Evolutionary conservation across 2,888 invertebrate species (phyloP), one percentile per base, ranked within the genome.

Genomic region (Leptarthrus brevirostris): DNA sequence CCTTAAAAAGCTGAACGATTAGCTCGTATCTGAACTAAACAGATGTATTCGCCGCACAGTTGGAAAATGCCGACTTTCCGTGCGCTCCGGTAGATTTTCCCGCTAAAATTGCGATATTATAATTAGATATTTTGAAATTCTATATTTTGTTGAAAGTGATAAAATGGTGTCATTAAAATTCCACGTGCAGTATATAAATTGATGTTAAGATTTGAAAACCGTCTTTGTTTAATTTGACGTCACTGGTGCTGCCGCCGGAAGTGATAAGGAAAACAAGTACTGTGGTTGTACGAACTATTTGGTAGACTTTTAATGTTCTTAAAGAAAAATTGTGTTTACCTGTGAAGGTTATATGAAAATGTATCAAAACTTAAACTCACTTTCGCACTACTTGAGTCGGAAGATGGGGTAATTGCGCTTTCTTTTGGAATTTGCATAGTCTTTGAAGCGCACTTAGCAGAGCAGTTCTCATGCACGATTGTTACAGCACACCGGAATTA

Each of bases 381-480:
- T 79, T 77, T 77, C 79, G 74, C 78, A 79, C 56, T 79, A 75
- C 72, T 76, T 79, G 72, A 77, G 77, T 74, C 76, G 78, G 64
- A 79, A 79, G 74, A 77, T 79, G 76, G 78, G 79, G 79, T 79
- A 79, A 79, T 56, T 75, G 34, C 14, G 47, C 14, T 44, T 24
- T 24, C 1, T 1, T 20, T 47, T 64, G n/a, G 12, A n/a, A 2
- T 47, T 64, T 14, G 12, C 10, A 8, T 30, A 30, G 4, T 4
- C 30, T 30, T 30, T 30, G 30, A 30, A 1, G 8, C 8, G 30
- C 30, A 30, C 30, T 6, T 8, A 30, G 0, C 30, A 4, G 30
- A n/a, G n/a, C n/a, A n/a, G n/a, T n/a, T n/a, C n/a, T n/a, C n/a
- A n/a, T n/a, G n/a, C n/a, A n/a, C n/a, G n/a, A n/a, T n/a, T n/a